Conservation (phyloP, 23 tunicate species). For the Ascidia mentula region DNA sequence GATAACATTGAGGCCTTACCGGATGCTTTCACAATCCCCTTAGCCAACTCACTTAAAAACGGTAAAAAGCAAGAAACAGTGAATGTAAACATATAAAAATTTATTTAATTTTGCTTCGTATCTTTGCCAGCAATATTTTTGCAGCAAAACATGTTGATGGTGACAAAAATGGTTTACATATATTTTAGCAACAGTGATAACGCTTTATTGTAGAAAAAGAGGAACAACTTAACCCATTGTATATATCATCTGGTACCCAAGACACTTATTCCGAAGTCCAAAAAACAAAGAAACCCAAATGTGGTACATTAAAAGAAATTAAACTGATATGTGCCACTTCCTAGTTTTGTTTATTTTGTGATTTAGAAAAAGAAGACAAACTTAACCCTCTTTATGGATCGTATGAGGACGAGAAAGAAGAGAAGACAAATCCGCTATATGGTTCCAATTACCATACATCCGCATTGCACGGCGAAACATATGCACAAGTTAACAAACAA, state of each 20-base stretch:
- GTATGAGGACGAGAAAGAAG: not conserved
- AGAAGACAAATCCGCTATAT: not conserved
- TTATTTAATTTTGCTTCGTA: no score
- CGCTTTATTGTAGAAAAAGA: not conserved
- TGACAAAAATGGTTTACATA: no score
- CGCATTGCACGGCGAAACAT: not conserved
- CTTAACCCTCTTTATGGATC: not conserved
- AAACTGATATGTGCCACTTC: not conserved
- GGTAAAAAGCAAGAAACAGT: no score
- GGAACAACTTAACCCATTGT: not conserved
- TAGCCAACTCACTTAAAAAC: no score
- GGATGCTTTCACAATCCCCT: no score
- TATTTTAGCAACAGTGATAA: no score
- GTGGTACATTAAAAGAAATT: not conserved
- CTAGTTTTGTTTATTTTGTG: no score
- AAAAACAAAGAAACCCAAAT: not conserved
- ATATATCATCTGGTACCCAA: not conserved
- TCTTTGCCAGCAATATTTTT: no score
- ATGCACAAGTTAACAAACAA: not conserved
- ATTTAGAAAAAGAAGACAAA: not conserved
- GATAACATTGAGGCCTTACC: no score
- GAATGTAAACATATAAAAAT: no score
- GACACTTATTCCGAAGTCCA: not conserved
- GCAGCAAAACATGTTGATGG: no score
- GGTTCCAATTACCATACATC: not conserved